Evolutionary conservation across 2,797 vertebrate species (phyloP), one percentile per base, ranked within the genome.

Genomic region (Sternotherus odoratus): DNA sequence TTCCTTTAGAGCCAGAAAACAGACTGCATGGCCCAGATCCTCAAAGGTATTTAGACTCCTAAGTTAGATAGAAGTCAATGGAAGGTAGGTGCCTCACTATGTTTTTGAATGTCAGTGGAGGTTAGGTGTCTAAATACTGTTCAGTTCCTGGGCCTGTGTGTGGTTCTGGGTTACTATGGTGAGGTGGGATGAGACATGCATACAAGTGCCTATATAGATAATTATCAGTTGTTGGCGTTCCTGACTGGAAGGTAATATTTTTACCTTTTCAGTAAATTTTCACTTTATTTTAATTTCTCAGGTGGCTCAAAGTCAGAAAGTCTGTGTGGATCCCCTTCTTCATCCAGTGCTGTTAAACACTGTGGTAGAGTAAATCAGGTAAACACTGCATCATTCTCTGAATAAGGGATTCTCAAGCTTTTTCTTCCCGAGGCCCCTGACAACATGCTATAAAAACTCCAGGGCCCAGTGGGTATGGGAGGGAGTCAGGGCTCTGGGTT

Each of bases 321-420:
- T 48, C 51, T 95, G 28, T 97, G 87, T 79, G 97, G 97, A 93
- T 91, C 95, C 16, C 93, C 95, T 91, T 96, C 96, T 92, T 93
- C 93, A 94, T 48, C 95, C 60, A 95, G 81, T 16, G 63, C 96
- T 97, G 80, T 96, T 95, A 98, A 97, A 97, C 91, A 96, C 56
- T 19, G 92, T 85, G 93, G 94, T 91, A 89, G 95, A 92, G 94
- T 97, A 95, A 96, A 96, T 97, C 98, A 98, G 98, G 98, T 98
- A 98, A 98, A 94, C 30, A 28, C 5, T 11, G 66, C 63, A 11
- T 46, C 16, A 69, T 79, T 57, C 49, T 24, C n/a, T 83, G 53
- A 8, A 77, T 79, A 3, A 89, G 48, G 48, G 43, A 8, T 48
- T 48, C 48, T 48, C 48, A 12, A 12, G 10, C 48, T 48, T 48